Percentiles rank a stretch among this genome's conserved stretches.
phyloP scores from a whole-genome alignment of 2,888 invertebrate species.

The Exephanes ischioxanthus region DNA sequence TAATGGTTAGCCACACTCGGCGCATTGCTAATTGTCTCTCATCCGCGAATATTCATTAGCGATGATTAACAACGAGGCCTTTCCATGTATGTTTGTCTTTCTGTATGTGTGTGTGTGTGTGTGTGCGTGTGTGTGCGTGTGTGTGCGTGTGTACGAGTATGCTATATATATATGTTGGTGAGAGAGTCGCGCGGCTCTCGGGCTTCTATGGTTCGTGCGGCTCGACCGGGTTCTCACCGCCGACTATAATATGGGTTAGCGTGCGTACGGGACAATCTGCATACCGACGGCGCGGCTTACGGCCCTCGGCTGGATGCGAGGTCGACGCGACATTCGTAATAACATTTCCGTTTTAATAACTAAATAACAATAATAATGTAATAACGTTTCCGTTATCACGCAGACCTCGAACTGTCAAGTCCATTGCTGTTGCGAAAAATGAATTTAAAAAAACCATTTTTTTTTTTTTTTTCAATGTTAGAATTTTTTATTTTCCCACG shows the following conservation, averaged over 20 bases:
- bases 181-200: neutral
- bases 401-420: too few species aligned
- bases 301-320: neutral
- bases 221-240: slow-evolving; percentile 34
- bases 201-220: slow-evolving; percentile 62
- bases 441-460: too few species aligned
- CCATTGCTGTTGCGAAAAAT: too few species aligned
- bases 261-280: neutral
- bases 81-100: neutral
- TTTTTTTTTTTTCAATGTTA: too few species aligned
- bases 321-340: slow-evolving; percentile 5
- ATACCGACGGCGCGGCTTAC: neutral
- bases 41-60: slow-evolving; percentile 72
- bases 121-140: neutral
- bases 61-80: slow-evolving; percentile 70
- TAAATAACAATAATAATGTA: too few species aligned
- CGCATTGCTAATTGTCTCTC: slow-evolving; percentile 70
- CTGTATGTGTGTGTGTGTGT: neutral
- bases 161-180: neutral
- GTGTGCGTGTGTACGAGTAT: neutral
- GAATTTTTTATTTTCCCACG: too few species aligned
- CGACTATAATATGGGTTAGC: slow-evolving; percentile 33
- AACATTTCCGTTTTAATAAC: neutral
- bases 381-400: too few species aligned
- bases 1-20: slow-evolving; percentile 68